A percentile compares a stretch with the other conserved stretches of the same genome.
Evolutionary conservation across 2,113 vertebrate species (phyloP).

Genomic region (Etheostoma spectabile): DNA sequence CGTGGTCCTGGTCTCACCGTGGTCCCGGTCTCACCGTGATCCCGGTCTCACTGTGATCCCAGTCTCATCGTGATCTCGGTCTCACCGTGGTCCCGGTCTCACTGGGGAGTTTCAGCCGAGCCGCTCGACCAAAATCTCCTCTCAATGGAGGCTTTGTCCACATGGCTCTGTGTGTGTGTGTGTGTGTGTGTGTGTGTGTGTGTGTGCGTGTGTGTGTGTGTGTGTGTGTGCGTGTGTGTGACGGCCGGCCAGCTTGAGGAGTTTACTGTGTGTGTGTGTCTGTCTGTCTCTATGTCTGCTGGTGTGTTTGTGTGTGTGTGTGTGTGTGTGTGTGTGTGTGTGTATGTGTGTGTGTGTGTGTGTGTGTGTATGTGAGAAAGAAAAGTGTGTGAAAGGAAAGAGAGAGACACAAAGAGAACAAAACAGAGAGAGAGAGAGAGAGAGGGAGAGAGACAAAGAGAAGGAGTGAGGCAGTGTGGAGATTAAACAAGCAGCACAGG

Average conservation of each 20-base stretch:
- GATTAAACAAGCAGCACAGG: conserved; percentile 80
- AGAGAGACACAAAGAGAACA: conserved; percentile 62
- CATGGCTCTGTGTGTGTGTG: conserved; percentile 11
- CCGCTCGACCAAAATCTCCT: conserved; percentile 60
- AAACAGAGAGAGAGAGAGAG: conserved; percentile 61
- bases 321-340: conserved; percentile 34
- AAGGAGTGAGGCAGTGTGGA: conserved; percentile 58
- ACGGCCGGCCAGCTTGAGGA: too few species aligned
- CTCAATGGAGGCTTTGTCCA: conserved; percentile 71
- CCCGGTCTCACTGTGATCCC: too few species aligned
- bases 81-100: too few species aligned
- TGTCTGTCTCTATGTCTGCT: too few species aligned
- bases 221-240: too few species aligned
- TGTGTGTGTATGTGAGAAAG: conserved; percentile 23
- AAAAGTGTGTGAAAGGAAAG: conserved; percentile 56
- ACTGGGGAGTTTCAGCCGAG: conserved; percentile 39
- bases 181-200: too few species aligned
- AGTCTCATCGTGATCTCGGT: too few species aligned
- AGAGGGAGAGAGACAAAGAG: conserved; percentile 62
- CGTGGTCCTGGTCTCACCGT: too few species aligned
- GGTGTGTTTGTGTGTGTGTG: too few species aligned
- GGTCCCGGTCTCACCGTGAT: too few species aligned
- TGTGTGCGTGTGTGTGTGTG: too few species aligned
- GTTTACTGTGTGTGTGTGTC: too few species aligned
- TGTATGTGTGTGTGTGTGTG: conserved; percentile 41